Evolutionary conservation across 2,888 invertebrate species (phyloP), one percentile per base, ranked within the genome.

Genomic region (Scelioninae gen. 2): DNA sequence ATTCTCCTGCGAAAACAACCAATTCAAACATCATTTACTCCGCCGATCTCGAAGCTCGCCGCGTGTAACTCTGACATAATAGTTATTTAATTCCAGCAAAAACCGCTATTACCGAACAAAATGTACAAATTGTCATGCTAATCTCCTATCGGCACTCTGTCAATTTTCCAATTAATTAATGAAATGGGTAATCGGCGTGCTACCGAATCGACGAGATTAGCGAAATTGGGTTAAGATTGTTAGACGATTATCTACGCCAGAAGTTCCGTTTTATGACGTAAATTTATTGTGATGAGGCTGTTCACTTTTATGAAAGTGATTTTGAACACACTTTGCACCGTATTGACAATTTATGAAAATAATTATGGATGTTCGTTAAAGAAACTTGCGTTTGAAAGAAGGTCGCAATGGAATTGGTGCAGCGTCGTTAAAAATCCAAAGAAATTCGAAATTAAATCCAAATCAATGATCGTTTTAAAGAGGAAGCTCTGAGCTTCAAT

Each of bases 1-100:
- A 96, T 87, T 81, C 91, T 90, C 73, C 95, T 95, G 87, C 0
- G 87, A 87, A 64, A 78, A 79, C 76, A 74, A 67, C 50, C 57
- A 35, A 67, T 67, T 31, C 52, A 68, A 22, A 60, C 45, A 45
- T 53, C 60, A 53, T 43, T 68, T 60, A 31, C 31, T 6, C 37
- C 22, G 15, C 10, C 15, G 25, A 45, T 65, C 65, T 65, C 22
- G 19, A 48, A 46, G 28, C 55, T 10, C 7, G n/a, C 6, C 7
- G 9, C n/a, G n/a, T n/a, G n/a, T n/a, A 35, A 18, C 25, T 46
- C n/a, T 18, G 9, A 16, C 31, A 28, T 45, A 25, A 65, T 55
- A 7, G 35, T 33, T 37, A 55, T 46, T 55, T 45, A 19, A 65
- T 55, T 53, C 22, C 13, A 46, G 25, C 37, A 46, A 64, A 35